These are phyloP conservation scores for Myotis planiceps DNA, from an alignment of 2,797 vertebrate genomes.

Conservation along the genomic window DNA sequence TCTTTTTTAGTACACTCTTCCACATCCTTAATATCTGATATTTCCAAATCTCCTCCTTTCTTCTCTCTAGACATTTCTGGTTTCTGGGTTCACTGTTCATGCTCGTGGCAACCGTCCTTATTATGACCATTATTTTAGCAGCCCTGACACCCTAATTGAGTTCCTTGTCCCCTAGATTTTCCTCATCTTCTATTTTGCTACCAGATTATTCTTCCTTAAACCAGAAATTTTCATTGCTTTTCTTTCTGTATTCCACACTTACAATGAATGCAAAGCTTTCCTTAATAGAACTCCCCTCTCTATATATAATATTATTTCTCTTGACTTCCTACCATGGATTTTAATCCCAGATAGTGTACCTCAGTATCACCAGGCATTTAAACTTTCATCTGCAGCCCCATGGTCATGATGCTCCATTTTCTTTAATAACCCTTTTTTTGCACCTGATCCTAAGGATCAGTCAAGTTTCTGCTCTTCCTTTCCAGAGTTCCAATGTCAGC, in stretches of 20 bases:
- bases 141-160: not conserved
- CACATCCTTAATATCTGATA: not conserved
- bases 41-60: conserved; percentile 45
- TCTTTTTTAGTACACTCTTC: not conserved
- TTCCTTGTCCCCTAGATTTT: not conserved
- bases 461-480: not conserved
- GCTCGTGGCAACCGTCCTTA: not conserved
- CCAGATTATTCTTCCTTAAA: not conserved
- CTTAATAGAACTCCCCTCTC: not conserved
- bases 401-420: not conserved
- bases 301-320: not conserved
- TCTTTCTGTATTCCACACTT: not conserved
- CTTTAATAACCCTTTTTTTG: not conserved
- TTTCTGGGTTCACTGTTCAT: not conserved
- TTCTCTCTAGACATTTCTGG: conserved; percentile 60
- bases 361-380: not conserved
- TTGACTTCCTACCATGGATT: not conserved
- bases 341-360: not conserved
- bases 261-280: not conserved
- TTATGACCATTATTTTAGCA: not conserved
- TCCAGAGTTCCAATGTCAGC: not conserved
- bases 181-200: not conserved
- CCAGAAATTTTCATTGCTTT: not conserved
- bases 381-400: not conserved
- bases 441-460: not conserved